Conservation (phyloP, 1,140 invertebrate genomes). For the Adelges cooleyi region DNA sequence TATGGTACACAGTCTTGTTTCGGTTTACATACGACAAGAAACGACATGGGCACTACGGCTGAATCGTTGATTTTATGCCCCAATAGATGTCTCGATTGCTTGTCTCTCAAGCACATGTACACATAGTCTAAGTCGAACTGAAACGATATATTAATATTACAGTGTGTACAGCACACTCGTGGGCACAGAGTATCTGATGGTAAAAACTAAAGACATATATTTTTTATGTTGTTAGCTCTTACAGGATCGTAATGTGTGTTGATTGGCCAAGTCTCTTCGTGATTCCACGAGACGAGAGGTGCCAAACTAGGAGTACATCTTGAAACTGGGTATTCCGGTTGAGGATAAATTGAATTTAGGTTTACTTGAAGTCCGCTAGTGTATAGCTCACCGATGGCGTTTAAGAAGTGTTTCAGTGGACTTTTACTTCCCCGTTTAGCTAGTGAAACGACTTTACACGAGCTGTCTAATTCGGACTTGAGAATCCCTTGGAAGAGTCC, state of each 20-base stretch:
- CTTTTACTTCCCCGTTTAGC: conserved; percentile 44
- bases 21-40: conserved; percentile 16
- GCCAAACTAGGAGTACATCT: conserved; percentile 29
- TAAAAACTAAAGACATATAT: no score
- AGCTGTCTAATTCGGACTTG: conserved; percentile 42
- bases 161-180: no score
- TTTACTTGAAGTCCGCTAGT: conserved; percentile 29
- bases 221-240: not conserved
- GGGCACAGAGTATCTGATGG: no score
- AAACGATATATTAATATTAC: no score
- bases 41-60: conserved; percentile 9
- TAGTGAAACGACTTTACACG: conserved; percentile 45
- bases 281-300: conserved; percentile 28
- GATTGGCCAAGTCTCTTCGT: conserved; percentile 29
- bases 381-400: conserved; percentile 41
- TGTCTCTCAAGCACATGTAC: conserved; percentile 10
- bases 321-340: conserved; percentile 27
- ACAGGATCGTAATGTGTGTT: not conserved
- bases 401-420: conserved; percentile 42
- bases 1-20: not conserved
- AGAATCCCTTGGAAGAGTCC: conserved; percentile 49
- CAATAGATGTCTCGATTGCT: conserved; percentile 19
- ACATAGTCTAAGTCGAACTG: not conserved
- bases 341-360: conserved; percentile 33
- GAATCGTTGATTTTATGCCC: conserved; percentile 17